Base-by-base conservation (phyloP, 2,888 invertebrate species). In the Nymphalis polychloros region DNA sequence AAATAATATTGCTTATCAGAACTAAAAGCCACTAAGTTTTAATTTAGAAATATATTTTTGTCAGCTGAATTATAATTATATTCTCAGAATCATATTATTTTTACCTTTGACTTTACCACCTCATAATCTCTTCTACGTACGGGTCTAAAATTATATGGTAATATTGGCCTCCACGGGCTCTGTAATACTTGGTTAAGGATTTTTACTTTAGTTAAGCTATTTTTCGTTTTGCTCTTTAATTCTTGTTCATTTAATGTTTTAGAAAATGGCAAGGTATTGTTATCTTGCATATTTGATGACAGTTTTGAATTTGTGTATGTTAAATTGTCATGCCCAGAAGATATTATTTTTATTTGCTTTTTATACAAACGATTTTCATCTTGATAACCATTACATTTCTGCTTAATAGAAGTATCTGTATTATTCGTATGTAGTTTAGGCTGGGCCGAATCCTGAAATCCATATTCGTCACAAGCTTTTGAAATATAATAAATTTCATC, bases 111-210 rank as follows among this genome's bases (percentile, higher is more conserved):
- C 47, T 27, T n/a, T n/a, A 1, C 19, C 20, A 20, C 13, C 19
- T 17, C 1, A 47, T 65, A 27, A 47, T 47, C n/a, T 82, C 85
- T 88, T 82, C 81, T 83, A 53, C 81, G 80, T 72, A 84, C 84
- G 8, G 90, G 91, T 72, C 77, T 87, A 73, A 81, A 89, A 69
- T 82, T 82, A 61, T 79, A 79, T 16, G 91, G 88, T 59, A 83
- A 78, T 53, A 92, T 87, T 3, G 93, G 90, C 74, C 86, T 87
- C 94, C 94, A 94, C 16, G 94, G 94, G 78, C 89, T 93, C n/a
- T 93, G 93, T 75, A 93, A 77, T 20, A 94, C 93, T 76, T 92
- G 87, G 78, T 94, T 94, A 62, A 89, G 87, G 72, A 93, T 87
- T 27, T 85, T 84, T 67, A 78, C 83, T 76, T 77, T 82, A 20